phyloP scores from a whole-genome alignment of 2,113 vertebrate genomes.

The Bubalus kerabau region DNA sequence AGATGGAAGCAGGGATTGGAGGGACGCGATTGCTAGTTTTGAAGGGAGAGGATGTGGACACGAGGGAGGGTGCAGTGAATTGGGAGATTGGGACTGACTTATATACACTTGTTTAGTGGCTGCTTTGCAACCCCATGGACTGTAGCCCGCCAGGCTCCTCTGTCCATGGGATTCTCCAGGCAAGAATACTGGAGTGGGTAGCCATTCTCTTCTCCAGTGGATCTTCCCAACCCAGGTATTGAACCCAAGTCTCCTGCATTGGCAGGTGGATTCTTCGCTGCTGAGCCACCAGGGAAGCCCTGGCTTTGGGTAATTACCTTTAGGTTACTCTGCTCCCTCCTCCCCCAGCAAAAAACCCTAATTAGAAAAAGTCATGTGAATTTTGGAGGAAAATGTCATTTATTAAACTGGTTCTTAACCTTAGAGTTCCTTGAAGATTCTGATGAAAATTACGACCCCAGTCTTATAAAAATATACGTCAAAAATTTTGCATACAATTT shows the following conservation, averaged over 20 bases:
- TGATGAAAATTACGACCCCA: background rate
- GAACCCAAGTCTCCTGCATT: background rate
- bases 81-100: background rate
- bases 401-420: background rate
- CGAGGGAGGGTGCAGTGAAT: background rate
- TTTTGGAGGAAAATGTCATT: background rate
- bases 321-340: background rate
- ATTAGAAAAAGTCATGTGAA: background rate
- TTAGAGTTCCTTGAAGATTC: background rate
- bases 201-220: background rate
- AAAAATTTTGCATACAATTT: background rate
- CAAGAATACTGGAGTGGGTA: background rate
- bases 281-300: background rate
- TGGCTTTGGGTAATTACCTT: background rate
- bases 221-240: background rate
- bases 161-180: background rate
- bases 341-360: background rate
- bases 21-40: accelerated
- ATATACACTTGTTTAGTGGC: background rate
- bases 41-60: background rate
- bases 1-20: background rate
- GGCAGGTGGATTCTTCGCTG: background rate
- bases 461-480: background rate
- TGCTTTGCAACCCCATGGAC: background rate
- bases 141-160: background rate